Base-by-base conservation (phyloP, 2,888 invertebrate genomes). In the Mythimna vitellina region DNA sequence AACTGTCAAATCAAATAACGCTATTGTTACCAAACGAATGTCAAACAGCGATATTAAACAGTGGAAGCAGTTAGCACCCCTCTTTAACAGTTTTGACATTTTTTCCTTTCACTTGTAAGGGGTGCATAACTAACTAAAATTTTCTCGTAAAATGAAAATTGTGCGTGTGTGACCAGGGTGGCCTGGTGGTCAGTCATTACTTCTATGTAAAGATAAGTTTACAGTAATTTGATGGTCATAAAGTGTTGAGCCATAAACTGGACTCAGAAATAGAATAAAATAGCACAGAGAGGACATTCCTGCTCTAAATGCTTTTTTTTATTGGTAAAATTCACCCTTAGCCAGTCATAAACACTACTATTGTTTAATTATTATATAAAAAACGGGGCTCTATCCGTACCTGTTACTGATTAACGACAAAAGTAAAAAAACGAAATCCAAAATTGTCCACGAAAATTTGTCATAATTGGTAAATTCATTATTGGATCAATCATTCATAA, bases 201-300 rank as follows among this genome's bases (percentile, higher is more conserved):
- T 63, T 70, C 56, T 69, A 75, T 81, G 74, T 78, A 66, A 73
- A 75, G 73, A 82, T 76, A 84, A 74, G 63, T 80, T 94, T 93
- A 95, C 93, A 96, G 94, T 95, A 95, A 93, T 95, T 95, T 93
- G 92, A 93, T 92, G 92, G 93, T 92, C 93, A 92, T 95, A 95
- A 96, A 96, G 92, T 88, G 91, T 82, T 89, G 89, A 91, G 90
- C 88, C 85, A 90, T 94, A 94, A 95, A 95, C 84, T 89, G 90
- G 89, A 80, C 90, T 83, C 71, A 83, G 87, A 86, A 60, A 68
- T 54, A 61, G 60, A 76, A 12, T 61, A 53, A 29, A 54, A 60
- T 25, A 0, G 0, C 1, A 12, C 3, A 65, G 74, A 42, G 32
- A 32, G 0, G 65, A 22, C 38, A 56, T 2, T 1, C 0, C 35